Evolutionary conservation across 2,888 invertebrate genomes (phyloP), one percentile per base, ranked within the genome.

Genomic region (Euclidia mi): DNA sequence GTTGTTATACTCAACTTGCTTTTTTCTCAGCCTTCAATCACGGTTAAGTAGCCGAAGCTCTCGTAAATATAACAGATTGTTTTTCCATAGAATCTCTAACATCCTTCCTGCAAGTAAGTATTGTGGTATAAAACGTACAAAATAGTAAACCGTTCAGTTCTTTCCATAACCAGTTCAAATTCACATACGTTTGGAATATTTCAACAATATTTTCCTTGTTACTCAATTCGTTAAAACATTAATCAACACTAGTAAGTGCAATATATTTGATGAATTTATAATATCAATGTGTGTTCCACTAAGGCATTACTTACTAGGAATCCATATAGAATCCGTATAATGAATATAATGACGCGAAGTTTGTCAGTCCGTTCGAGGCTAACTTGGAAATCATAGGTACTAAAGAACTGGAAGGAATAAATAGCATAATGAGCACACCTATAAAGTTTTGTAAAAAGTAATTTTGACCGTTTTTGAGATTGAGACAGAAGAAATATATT

Each of bases 141-240:
- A 64, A 67, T 62, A 66, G 51, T 67, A 73, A 61, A 55, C 44
- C 65, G 57, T 57, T 58, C 66, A 50, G 35, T 62, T 69, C 57
- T 60, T 62, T 44, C 52, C 52, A 62, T 61, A 69, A 65, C 65
- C 67, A 65, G 66, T 75, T 68, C 61, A 68, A 71, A 76, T 60
- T 65, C 56, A 51, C 41, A 55, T 41, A 43, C 49, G 46, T 51
- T 62, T 66, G 44, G 12, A 32, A 48, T 48, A 55, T 41, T 38
- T 14, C 17, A 49, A 29, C 45, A n/a, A n/a, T 48, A 47, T 73
- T 58, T 71, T 66, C 55, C 64, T 59, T 64, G 60, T 72, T 68
- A 74, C 74, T 72, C 66, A 76, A 78, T 76, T 73, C 68, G 59
- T 66, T 65, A n/a, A n/a, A n/a, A n/a, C n/a, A n/a, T n/a, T n/a